Evolutionary conservation across 2,888 invertebrate genomes (phyloP), one percentile per base, ranked within the genome.

Genomic region (Quadroppia sp.): DNA sequence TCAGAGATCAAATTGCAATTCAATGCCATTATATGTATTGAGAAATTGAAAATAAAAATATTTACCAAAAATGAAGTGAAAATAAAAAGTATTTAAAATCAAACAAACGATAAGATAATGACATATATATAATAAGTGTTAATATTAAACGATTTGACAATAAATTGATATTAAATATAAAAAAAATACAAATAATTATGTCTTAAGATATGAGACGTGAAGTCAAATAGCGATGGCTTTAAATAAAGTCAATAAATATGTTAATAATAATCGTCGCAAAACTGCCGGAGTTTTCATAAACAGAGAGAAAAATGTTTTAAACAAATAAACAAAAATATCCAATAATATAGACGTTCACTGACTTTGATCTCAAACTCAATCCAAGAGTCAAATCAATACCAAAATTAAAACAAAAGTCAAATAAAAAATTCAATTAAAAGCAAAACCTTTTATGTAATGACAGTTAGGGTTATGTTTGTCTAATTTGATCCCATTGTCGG

Each of bases 381-480:
- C 15, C 6, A 45, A 13, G 17, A 45, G 2, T 17, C 30, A 4
- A 30, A 30, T 59, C 17, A 7, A 30, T 11, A 15, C 25, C 15
- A n/a, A 23, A 36, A 59, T n/a, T n/a, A n/a, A n/a, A 53, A 20
- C 1, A 23, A 17, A 53, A 15, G 15, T 15, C 45, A 45, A 45
- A 45, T 45, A 45, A 45, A 13, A 15, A 45, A 11, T 17, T 59
- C 3, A 30, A 30, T 59, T 32, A 7, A 30, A 25, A 15, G 28
- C 15, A n/a, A 23, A 36, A 59, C 72, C 72, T 72, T 72, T 72
- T 3, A 53, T 13, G 20, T 59, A 61, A 45, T 72, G 61, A n/a
- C 59, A 72, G 25, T 72, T 61, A 7, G 30, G 32, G 23, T 56
- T 59, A 9, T 56, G 20, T 6, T 30, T n/a, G 23, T 61, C 59